Evolutionary conservation across 1,140 invertebrate species (phyloP).

Genomic region (Periplaneta americana): DNA sequence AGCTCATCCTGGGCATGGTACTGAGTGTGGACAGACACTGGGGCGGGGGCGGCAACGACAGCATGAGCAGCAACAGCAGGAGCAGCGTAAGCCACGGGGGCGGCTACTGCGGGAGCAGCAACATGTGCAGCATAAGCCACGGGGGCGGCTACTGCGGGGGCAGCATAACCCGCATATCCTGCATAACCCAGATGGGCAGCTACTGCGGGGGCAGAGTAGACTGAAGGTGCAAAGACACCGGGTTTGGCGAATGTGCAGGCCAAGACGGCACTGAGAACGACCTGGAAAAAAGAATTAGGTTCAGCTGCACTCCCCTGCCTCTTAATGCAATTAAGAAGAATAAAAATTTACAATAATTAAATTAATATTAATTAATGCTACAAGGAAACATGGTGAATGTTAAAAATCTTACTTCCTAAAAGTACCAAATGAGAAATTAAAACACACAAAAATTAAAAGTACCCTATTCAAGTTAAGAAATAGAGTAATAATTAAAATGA

Average conservation of each 20-base stretch:
- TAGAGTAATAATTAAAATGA: too few relatives aligned
- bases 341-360: too few relatives aligned
- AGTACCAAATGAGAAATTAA: too few relatives aligned
- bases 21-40: not conserved
- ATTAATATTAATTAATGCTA: too few relatives aligned
- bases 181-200: not conserved
- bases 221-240: not conserved
- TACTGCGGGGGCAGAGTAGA: not conserved
- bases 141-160: not conserved
- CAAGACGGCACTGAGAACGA: not conserved
- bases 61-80: conserved; percentile 13
- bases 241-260: conserved; percentile 2
- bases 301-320: too few relatives aligned
- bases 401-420: too few relatives aligned
- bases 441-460: too few relatives aligned
- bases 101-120: conserved; percentile 7
- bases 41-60: conserved; percentile 9
- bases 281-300: not conserved
- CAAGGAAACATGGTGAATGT: too few relatives aligned
- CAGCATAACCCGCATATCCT: not conserved
- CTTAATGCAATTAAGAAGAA: too few relatives aligned
- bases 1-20: conserved; percentile 51
- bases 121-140: conserved; percentile 3
- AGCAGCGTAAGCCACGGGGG: conserved; percentile 1
- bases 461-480: too few relatives aligned